These are phyloP conservation scores for Formica exsecta DNA, from an alignment of 1,140 invertebrate genomes.

Conservation along the genomic window DNA sequence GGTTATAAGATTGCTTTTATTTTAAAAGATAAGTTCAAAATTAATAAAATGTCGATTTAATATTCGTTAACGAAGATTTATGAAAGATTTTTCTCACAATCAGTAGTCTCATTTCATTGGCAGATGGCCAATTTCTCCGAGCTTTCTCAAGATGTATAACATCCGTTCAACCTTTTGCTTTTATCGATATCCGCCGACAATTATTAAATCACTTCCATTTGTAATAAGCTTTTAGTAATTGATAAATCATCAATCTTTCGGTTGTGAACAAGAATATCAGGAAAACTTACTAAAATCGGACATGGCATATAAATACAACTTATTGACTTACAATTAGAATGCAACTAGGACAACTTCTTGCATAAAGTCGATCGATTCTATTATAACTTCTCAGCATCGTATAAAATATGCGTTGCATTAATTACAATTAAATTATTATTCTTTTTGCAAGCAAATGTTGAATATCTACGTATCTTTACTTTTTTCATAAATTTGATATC, in stretches of 20 bases:
- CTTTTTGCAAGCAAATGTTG: not conserved
- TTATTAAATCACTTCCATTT: conserved; percentile 28
- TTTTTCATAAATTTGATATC: not conserved
- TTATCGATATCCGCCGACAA: not conserved
- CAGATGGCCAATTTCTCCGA: conserved; percentile 22
- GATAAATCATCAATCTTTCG: conserved; percentile 12
- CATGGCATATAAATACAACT: not conserved
- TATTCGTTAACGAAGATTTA: conserved; percentile 45
- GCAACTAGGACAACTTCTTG: conserved; percentile 36
- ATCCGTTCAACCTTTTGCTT: not conserved
- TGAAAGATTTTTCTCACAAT: conserved; percentile 5
- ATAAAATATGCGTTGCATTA: conserved; percentile 5
- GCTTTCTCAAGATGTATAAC: conserved; percentile 33
- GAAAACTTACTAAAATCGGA: not conserved
- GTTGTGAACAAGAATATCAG: not conserved
- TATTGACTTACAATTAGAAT: conserved; percentile 1
- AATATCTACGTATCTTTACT: not conserved
- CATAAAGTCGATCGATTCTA: conserved; percentile 13
- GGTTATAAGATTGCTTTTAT: conserved; percentile 26
- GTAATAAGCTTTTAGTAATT: conserved; percentile 9
- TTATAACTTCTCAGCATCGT: not conserved
- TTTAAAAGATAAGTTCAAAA: not conserved
- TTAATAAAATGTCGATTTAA: conserved; percentile 44
- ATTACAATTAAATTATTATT: conserved; percentile 42
- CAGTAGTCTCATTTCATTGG: conserved; percentile 29